Base-by-base conservation (phyloP, 2,797 vertebrate species). In the Coilia nasus region DNA sequence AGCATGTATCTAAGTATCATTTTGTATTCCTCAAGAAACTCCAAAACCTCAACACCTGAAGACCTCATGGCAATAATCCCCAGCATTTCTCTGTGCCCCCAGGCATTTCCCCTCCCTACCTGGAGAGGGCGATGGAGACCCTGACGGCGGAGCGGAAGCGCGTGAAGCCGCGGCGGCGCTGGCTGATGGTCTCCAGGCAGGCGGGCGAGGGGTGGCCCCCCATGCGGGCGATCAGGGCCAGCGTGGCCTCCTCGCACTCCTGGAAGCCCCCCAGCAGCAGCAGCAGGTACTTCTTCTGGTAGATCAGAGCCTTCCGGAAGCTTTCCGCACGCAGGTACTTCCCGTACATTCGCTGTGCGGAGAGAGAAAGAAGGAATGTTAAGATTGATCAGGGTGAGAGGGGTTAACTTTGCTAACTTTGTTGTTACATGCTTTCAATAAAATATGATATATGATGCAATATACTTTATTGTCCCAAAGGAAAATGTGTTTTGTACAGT, bases 221-320 rank as follows among this genome's bases (percentile, higher is more conserved):
- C 97, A 99, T 99, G 82, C 96, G 94, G 85, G 96, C 95, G 46
- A 99, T 97, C n/a, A 99, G 95, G 0, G 95, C 93, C 71, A 99
- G 92, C 0, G 98, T 99, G 88, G 97, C 97, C 56, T 98, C 97
- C 92, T 99, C 98, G 78, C 98, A 99, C 90, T 99, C 97, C 92
- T 99, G 97, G 93, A 99, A 99, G 0, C 98, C 97, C 0, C 98
- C 98, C 19, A 99, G 93, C 86, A 99, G 93, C 84, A 99, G 94
- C 93, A 99, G 95, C 90, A 99, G 94, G 23, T 99, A 99, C 87
- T 98, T 98, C 90, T 99, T 99, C 95, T 99, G 98, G 91, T 99
- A 99, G 90, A 99, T 95, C 56, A 99, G 97, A 9, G 98, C 97
- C 91, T 99, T 99, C 85, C 98, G 95, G 90, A 99, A 99, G 90